Evolutionary conservation across 1,140 invertebrate species (phyloP), one percentile per base, ranked within the genome.

Genomic region (Papilio glaucus): DNA sequence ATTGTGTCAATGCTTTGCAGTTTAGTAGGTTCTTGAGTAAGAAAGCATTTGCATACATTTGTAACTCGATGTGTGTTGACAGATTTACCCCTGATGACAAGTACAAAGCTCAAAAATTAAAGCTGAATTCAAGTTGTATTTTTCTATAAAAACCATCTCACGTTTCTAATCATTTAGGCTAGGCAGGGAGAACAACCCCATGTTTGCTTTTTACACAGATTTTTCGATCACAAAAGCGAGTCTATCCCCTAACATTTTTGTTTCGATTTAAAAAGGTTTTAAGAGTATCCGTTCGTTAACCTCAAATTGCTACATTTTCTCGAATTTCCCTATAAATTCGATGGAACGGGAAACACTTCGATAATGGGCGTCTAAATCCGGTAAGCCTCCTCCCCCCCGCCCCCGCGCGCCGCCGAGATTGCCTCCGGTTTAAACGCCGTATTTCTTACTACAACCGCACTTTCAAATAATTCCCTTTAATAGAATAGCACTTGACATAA

Each of bases 251-350:
- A 15, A 18, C n/a, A 45, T 45, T 45, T 45, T 13, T 45, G 42
- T 13, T 18, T 13, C 6, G 42, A 45, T 18, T 57, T 57, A 26
- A 57, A 57, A 57, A 57, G 18, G 21, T 26, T 57, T 57, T 57
- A 57, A 57, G 24, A 10, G 18, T 24, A 26, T 24, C 37, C 62
- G n/a, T 65, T 65, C 18, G 15, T 68, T 68, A 68, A 42, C 63
- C 63, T 68, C 63, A 68, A 68, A 42, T 42, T 39, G 24, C 39
- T 42, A n/a, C 12, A n/a, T 68, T 68, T 45, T 42, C 63, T 39
- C 38, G 24, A 68, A 68, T 68, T 45, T 68, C 63, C 63, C 63
- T 45, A 68, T 68, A 68, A 68, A 68, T 68, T 45, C 63, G 63
- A 68, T 68, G 39, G 39, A 68, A 41, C n/a, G 24, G 63, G 21